phyloP scores from a whole-genome alignment of 2,888 invertebrate species.

The Epiblema foenella region DNA sequence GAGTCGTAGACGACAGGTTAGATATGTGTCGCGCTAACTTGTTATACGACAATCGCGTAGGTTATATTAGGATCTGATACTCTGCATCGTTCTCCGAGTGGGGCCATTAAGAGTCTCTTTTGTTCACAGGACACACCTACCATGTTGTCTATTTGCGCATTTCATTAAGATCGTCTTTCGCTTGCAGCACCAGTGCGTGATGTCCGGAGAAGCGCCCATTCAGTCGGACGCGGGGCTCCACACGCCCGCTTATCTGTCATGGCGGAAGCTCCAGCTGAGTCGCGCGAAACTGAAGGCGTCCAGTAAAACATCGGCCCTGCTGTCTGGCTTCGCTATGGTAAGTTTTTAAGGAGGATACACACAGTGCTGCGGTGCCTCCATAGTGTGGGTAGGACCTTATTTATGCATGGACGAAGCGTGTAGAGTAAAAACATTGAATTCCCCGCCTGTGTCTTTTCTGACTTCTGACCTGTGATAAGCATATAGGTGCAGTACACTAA shows the following conservation, averaged over 20 bases:
- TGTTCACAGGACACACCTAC: neutral
- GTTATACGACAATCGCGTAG: no score
- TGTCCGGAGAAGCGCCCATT: slow-evolving; percentile 87
- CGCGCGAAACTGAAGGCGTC: slow-evolving; percentile 99
- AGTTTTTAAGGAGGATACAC: slow-evolving; percentile 51
- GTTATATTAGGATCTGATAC: no score
- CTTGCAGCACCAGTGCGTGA: slow-evolving; percentile 74
- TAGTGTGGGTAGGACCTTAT: no score
- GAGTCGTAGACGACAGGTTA: no score
- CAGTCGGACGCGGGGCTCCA: slow-evolving; percentile 91
- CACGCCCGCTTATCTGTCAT: slow-evolving; percentile 93
- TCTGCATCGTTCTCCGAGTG: no score
- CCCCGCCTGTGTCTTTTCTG: no score
- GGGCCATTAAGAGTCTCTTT: neutral
- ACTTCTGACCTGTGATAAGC: no score
- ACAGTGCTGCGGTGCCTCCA: no score
- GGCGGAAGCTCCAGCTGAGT: slow-evolving; percentile 96
- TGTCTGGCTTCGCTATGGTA: slow-evolving; percentile 99
- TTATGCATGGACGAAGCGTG: no score
- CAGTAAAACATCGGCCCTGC: slow-evolving; percentile 97
- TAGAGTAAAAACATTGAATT: no score
- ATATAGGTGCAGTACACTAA: no score
- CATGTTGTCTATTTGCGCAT: slow-evolving; percentile 9
- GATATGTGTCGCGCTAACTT: no score
- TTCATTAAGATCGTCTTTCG: slow-evolving; percentile 31